Base-by-base conservation (phyloP, 2,888 invertebrate species). In the Cephus rjabovi region DNA sequence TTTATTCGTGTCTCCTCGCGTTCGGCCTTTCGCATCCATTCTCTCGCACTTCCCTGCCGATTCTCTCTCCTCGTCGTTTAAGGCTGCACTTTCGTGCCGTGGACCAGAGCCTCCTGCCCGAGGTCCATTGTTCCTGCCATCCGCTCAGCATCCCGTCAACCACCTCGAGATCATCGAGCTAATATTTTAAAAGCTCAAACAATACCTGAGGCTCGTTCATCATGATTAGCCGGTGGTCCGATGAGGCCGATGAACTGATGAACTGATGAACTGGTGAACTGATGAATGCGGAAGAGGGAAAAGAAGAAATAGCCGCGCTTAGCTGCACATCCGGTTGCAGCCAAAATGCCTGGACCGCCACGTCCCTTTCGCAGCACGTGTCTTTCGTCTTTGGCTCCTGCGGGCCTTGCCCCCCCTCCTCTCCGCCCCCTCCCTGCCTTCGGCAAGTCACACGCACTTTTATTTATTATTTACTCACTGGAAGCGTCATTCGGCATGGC, bases 391-490 rank as follows among this genome's bases (percentile, higher is more conserved):
- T 37, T 15, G 12, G 4, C 37, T 12, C 37, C 37, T 15, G 12
- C 37, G 37, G 37, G 12, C 12, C 37, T 37, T 3, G 4, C 4
- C 6, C 0, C 4, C 37, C 15, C 37, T 12, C 12, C 0, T 37
- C 4, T 12, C 30, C 30, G 30, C 30, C 30, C 12, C 78, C 76
- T 11, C 15, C 15, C 4, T 15, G 15, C 15, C 12, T 4, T 4
- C 15, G 4, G 15, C 15, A 33, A 9, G 4, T 70, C 70, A 77
- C 73, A 81, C 77, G 74, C 82, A 81, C 83, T 79, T 87, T 84
- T 83, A 83, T 87, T 88, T 89, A 87, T 88, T 89, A 89, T 89
- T 89, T 88, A 88, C 83, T 80, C 70, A 3, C 70, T n/a, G 70
- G 12, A 30, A 33, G 70, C 70, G 82, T 78, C 80, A 76, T 75